phyloP scores from a whole-genome alignment of 2,797 vertebrate genomes.

The Eutrigla gurnardus region DNA sequence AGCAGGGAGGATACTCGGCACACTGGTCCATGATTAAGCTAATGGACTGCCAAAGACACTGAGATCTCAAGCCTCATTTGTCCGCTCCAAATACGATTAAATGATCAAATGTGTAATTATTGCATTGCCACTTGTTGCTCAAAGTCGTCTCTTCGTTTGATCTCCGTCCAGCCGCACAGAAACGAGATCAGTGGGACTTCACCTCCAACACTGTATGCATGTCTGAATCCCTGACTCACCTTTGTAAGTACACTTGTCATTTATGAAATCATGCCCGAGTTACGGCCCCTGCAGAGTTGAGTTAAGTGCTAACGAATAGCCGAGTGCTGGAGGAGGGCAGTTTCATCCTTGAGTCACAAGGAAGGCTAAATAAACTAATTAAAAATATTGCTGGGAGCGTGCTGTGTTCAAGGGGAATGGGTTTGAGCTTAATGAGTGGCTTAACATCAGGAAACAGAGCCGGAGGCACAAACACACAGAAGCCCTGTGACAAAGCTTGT shows the following conservation, averaged over 20 bases:
- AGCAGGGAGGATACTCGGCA: slow-evolving; percentile 38
- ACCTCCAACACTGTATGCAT: slow-evolving; percentile 17
- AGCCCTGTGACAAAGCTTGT: slow-evolving; percentile 69
- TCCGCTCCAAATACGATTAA: slow-evolving; percentile 54
- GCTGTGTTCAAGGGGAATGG: slow-evolving; percentile 82
- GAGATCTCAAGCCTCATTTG: slow-evolving; percentile 54
- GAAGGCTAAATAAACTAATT: slow-evolving; percentile 85
- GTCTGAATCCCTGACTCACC: slow-evolving; percentile 57
- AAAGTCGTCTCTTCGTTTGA: slow-evolving; percentile 32
- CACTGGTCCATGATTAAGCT: slow-evolving; percentile 52
- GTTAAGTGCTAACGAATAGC: slow-evolving; percentile 63
- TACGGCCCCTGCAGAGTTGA: slow-evolving; percentile 60
- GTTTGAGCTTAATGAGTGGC: slow-evolving; percentile 82
- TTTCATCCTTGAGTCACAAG: slow-evolving; percentile 76
- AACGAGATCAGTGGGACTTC: slow-evolving; percentile 23
- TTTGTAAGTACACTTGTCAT: slow-evolving; percentile 56
- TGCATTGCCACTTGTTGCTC: slow-evolving; percentile 37
- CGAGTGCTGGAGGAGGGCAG: slow-evolving; percentile 71
- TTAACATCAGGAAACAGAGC: slow-evolving; percentile 83
- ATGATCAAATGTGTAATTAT: slow-evolving; percentile 58
- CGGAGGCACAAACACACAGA: slow-evolving; percentile 70
- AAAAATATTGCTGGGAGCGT: slow-evolving; percentile 80
- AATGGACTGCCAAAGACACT: slow-evolving; percentile 52
- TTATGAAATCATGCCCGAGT: slow-evolving; percentile 63
- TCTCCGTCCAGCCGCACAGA: slow-evolving; percentile 24